Base-by-base conservation (phyloP, 2,113 vertebrate species). In the Dendrocopos noguchii region DNA sequence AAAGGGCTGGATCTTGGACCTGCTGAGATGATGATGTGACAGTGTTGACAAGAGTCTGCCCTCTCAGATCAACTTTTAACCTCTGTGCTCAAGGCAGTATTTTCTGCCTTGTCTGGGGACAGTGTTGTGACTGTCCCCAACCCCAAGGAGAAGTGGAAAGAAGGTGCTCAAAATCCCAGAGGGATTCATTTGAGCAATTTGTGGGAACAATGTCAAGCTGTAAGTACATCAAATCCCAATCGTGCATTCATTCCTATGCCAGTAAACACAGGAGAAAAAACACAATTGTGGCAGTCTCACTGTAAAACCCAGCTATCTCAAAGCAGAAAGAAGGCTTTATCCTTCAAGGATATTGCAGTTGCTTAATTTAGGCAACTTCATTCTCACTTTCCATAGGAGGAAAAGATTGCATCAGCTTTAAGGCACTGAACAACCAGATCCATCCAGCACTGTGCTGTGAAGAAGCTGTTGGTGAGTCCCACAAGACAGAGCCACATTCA, bases 301-400 rank as follows among this genome's bases (percentile, higher is more conserved):
- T 74, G 24, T 36, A 89, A 85, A 85, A 63, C 3, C 6, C 50
- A 52, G 12, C 50, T 60, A 77, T 29, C 67, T 55, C 15, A 3
- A 83, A 87, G 87, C 3, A 93, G 65, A 95, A 95, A 94, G 88
- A 50, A 77, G 83, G 68, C 75, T 87, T 91, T 94, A 92, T 93
- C 71, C 63, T 91, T 66, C 67, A 56, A 56, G 81, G 64, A 72
- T 91, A 44, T 53, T 59, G 14, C 78, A 88, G 25, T 10, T 70
- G 60, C 91, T 87, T 77, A 74, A 84, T 91, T 88, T 82, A 87
- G 77, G 68, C 79, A 53, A 31, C 68, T 77, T 68, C 28, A 57
- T 57, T 64, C 87, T 85, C 68, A 31, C 53, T 91, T 90, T 92
- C 89, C 87, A 90, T 31, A 88, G 70, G 60, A 83, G 89, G 79